These are phyloP conservation scores for Phainopepla nitens DNA, from an alignment of 2,113 vertebrate species.

Conservation along the genomic window DNA sequence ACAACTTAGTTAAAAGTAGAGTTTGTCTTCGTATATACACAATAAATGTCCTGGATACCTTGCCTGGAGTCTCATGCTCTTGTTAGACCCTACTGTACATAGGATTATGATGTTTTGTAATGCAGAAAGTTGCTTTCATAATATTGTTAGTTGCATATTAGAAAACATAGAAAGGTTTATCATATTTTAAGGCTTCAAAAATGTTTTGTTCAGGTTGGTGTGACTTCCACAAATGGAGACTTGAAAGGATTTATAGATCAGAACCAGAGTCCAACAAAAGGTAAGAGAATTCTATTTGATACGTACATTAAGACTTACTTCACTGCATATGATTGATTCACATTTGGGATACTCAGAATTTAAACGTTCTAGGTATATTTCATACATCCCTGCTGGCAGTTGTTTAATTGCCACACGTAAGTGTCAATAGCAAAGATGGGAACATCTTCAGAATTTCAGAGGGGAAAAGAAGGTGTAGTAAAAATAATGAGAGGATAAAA, in stretches of 20 bases:
- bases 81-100: neutral
- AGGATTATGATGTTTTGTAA: neutral
- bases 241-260: slow-evolving; percentile 78
- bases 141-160: neutral
- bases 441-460: neutral
- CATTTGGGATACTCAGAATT: neutral
- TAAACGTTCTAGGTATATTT: neutral
- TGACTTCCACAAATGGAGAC: slow-evolving; percentile 73
- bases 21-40: neutral
- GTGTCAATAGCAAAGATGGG: neutral
- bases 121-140: neutral
- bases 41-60: neutral
- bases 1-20: neutral
- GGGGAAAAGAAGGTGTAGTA: neutral
- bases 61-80: neutral
- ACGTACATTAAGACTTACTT: neutral
- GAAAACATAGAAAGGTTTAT: neutral
- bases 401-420: neutral
- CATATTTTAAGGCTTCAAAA: slow-evolving; percentile 46
- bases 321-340: neutral
- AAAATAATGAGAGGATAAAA: neutral
- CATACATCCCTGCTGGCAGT: neutral
- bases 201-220: slow-evolving; percentile 73
- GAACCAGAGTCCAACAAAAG: slow-evolving; percentile 77
- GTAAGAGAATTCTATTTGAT: slow-evolving; percentile 60